Base-by-base conservation (phyloP, 2,797 vertebrate species). In the Poeciliopsis paucimaculata region DNA sequence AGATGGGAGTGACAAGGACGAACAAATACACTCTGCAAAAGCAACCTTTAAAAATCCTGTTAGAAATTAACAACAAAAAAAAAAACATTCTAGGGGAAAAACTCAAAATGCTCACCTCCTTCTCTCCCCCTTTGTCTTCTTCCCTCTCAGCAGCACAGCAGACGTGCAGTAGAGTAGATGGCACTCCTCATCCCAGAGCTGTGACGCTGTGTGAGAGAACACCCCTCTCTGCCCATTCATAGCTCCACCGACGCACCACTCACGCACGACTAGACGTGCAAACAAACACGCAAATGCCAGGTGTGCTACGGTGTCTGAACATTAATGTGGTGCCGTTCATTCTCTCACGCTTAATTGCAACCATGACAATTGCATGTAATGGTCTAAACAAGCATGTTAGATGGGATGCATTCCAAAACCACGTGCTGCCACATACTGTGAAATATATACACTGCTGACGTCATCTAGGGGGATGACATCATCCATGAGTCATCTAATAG, bases 201-300 rank as follows among this genome's bases (percentile, higher is more conserved):
- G 91, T 89, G 85, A 84, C 84, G 88, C n/a, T n/a, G 89, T 92
- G 86, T 64, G 86, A 88, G 90, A 91, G 87, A 86, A 92, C 91
- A 92, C 88, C 86, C 92, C 89, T 90, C 85, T 86, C 85, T 88
- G 84, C 86, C 90, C 93, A 95, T 94, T 95, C 94, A 95, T 88
- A 93, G 94, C 92, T 87, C 90, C 34, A 71, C 91, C 84, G 75
- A 86, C 77, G 80, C 92, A 88, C 80, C 86, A 83, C 85, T 88
- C 88, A 82, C 55, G 64, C 84, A 87, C 66, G 77, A 39, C 82
- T 75, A 51, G 60, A 72, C 76, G 46, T 62, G 64, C 15, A 7
- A 41, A 34, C 76, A 66, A 39, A 81, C 71, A 55, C 28, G n/a
- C 53, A 62, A 47, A 47, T 62, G 28, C 84, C 76, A 90, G 86